These are phyloP conservation scores for Tokudaia muenninki DNA, from an alignment of 2,797 vertebrate genomes.

Conservation along the genomic window DNA sequence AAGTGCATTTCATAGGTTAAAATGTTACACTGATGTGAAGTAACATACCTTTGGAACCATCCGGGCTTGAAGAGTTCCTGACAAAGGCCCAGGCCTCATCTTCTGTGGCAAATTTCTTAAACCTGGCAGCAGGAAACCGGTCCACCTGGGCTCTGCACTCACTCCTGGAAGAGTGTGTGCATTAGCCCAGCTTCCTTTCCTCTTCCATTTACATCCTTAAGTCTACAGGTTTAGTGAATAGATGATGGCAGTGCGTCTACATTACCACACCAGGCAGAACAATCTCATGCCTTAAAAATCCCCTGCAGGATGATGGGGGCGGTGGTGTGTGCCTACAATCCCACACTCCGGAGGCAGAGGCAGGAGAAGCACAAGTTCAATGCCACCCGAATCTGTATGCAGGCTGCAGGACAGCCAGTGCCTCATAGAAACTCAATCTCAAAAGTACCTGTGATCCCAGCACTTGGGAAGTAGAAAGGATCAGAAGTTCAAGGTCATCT, in stretches of 20 bases:
- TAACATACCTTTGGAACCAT: conserved; percentile 63
- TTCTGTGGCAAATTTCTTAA: conserved; percentile 95
- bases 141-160: conserved; percentile 95
- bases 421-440: not conserved
- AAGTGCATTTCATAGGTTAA: not conserved
- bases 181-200: not conserved
- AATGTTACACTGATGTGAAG: rapidly evolving
- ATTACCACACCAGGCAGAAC: not conserved
- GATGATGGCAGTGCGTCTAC: not conserved
- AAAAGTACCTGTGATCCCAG: not conserved
- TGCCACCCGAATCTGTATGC: not conserved
- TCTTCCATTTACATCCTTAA: no score
- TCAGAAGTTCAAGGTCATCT: not conserved
- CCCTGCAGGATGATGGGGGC: not conserved
- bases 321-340: not conserved
- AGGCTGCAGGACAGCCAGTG: not conserved
- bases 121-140: conserved; percentile 91
- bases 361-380: not conserved
- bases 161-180: conserved; percentile 87
- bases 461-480: not conserved
- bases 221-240: not conserved
- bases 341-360: not conserved
- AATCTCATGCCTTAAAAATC: not conserved
- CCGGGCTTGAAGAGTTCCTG: conserved; percentile 36
- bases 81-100: conserved; percentile 95